Conservation (phyloP, 2,797 vertebrate genomes). For the Fistularia commersonii region DNA sequence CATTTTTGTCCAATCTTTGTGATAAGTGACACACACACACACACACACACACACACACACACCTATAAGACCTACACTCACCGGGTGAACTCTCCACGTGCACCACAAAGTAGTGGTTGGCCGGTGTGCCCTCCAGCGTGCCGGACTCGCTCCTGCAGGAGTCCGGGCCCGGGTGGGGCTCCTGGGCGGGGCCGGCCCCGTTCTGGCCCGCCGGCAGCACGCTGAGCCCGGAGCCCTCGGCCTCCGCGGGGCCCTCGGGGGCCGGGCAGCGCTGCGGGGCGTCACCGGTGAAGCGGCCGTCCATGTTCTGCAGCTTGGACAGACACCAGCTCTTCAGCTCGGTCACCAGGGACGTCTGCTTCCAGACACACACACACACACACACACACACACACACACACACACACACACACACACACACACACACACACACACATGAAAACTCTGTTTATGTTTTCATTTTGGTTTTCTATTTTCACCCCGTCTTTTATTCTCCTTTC, state of each 20-base stretch:
- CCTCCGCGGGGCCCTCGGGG: constrained; percentile 71
- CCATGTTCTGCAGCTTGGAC: constrained; percentile 90
- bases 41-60: too few species aligned
- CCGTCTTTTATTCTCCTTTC: too few species aligned
- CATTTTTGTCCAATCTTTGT: too few species aligned
- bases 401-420: not conserved
- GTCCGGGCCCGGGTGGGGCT: constrained; percentile 41
- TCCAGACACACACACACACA: constrained; percentile 29
- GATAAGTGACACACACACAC: too few species aligned
- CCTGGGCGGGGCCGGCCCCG: constrained; percentile 41
- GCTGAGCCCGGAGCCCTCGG: constrained; percentile 13
- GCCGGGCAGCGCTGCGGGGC: constrained; percentile 59
- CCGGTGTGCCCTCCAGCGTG: constrained; percentile 57
- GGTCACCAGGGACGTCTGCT: constrained; percentile 82
- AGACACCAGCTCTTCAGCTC: constrained; percentile 96
- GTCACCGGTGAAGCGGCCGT: constrained; percentile 82
- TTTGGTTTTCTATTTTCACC: too few species aligned
- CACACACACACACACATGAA: too few species aligned
- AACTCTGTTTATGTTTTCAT: too few species aligned
- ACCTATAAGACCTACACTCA: constrained; percentile 6
- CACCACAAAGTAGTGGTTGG: constrained; percentile 76
- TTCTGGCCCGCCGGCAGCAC: constrained; percentile 7
- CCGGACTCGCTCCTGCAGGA: constrained; percentile 37
- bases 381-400: too few species aligned
- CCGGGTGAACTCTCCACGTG: constrained; percentile 72